phyloP scores from a whole-genome alignment of 2,113 vertebrate species.

The Athene noctua region DNA sequence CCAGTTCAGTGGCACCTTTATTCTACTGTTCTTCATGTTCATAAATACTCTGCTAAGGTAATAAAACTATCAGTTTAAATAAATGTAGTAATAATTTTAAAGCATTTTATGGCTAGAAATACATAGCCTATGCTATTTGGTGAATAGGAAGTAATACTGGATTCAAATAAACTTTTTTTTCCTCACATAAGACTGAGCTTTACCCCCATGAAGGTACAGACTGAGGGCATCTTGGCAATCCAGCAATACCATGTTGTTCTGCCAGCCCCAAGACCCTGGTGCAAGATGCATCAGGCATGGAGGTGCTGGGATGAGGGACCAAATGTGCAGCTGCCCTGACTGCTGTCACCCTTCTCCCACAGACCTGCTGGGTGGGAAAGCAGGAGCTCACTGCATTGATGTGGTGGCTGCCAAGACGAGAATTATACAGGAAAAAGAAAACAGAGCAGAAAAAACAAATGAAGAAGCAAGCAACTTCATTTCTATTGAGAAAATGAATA shows the following conservation, averaged over 20 bases:
- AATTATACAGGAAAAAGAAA: not conserved
- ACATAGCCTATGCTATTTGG: not conserved
- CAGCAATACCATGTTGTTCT: not conserved
- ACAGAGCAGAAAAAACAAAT: not conserved
- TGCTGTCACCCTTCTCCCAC: fast-evolving
- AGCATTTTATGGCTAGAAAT: not conserved
- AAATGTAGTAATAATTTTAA: not conserved
- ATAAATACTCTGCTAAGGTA: not conserved
- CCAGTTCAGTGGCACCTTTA: not conserved
- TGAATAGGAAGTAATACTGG: not conserved
- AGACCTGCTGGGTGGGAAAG: not conserved
- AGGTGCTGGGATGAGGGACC: not conserved
- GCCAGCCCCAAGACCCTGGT: not conserved
- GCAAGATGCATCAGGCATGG: not conserved
- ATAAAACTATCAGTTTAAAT: not conserved
- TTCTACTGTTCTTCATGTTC: not conserved
- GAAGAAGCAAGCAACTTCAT: not conserved
- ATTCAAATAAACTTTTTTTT: not conserved
- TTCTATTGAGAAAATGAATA: not conserved
- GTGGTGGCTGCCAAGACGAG: not conserved
- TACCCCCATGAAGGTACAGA: not conserved
- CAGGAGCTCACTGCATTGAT: not conserved
- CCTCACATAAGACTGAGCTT: not conserved
- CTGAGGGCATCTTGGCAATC: not conserved
- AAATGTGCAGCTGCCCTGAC: not conserved